Conservation (phyloP, 2,797 vertebrate genomes). For the Pyrocephalus nanus region DNA sequence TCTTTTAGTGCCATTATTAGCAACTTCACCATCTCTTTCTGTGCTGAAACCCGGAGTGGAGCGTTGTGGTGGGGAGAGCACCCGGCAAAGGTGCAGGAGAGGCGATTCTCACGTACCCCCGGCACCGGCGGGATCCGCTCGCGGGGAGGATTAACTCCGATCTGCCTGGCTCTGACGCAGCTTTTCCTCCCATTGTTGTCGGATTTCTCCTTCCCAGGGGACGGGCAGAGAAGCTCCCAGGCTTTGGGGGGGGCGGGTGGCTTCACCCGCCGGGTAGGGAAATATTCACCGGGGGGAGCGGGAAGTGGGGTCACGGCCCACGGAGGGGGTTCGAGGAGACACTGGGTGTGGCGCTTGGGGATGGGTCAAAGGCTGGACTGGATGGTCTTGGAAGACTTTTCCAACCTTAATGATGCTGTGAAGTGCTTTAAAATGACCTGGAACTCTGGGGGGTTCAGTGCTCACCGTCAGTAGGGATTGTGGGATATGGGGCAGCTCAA, state of each 20-base stretch:
- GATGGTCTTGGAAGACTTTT: background rate
- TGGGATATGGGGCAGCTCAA: background rate
- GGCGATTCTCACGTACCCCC: slow-evolving; percentile 2
- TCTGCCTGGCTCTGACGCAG: slow-evolving; percentile 41
- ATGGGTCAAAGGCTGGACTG: background rate
- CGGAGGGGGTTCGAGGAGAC: background rate
- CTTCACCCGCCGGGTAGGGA: background rate
- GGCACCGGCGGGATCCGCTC: slow-evolving; percentile 4
- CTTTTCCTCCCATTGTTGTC: background rate
- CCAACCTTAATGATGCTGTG: rapidly evolving
- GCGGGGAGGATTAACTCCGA: background rate
- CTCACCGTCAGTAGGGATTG: rapidly evolving
- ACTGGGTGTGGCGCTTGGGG: background rate
- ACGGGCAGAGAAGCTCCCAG: background rate
- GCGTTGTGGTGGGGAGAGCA: slow-evolving; percentile 68
- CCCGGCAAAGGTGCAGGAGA: slow-evolving; percentile 51
- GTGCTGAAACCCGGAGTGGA: slow-evolving; percentile 72
- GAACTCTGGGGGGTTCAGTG: background rate
- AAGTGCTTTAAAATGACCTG: background rate
- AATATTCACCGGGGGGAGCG: background rate
- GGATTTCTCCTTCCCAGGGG: background rate
- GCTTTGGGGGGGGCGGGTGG: background rate
- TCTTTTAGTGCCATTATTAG: slow-evolving; percentile 85
- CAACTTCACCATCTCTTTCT: slow-evolving; percentile 77
- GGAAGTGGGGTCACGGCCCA: background rate